Percentiles rank a stretch among this genome's conserved stretches.
Evolutionary conservation across 2,113 vertebrate species (phyloP).

Genomic region (Gambusia affinis): DNA sequence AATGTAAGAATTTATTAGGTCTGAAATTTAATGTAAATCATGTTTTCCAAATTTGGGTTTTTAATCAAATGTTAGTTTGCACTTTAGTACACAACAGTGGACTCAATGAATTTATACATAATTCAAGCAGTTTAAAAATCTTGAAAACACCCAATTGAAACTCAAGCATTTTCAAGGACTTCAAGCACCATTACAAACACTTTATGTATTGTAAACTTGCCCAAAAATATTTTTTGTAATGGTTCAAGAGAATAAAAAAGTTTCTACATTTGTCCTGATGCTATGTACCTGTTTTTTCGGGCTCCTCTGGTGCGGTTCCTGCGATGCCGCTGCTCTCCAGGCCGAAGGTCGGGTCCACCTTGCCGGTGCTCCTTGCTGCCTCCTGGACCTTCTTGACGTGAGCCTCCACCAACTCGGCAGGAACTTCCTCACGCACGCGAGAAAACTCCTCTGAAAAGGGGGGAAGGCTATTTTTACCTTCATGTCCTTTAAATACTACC

Average conservation of each 20-base stretch:
- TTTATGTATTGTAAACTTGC: no score
- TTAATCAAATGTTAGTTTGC: no score
- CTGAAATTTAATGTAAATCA: no score
- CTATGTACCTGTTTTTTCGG: slow-evolving; percentile 87
- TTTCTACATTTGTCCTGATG: not conserved
- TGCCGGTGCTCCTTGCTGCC: slow-evolving; percentile 88
- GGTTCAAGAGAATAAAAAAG: not conserved
- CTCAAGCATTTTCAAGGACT: no score
- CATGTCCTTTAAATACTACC: not conserved
- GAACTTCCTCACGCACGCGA: slow-evolving; percentile 94
- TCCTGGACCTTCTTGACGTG: slow-evolving; percentile 97
- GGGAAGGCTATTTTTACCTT: not conserved
- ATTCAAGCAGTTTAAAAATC: no score
- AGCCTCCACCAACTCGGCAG: slow-evolving; percentile 93
- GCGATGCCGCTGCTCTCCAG: slow-evolving; percentile 97
- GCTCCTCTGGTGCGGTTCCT: slow-evolving; percentile 90
- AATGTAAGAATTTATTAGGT: no score
- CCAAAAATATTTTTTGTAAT: not conserved
- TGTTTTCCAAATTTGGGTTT: no score
- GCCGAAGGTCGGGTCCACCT: slow-evolving; percentile 90
- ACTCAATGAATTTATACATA: no score
- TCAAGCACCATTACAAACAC: no score
- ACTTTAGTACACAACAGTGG: no score
- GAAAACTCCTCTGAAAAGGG: slow-evolving; percentile 91
- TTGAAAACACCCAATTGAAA: no score